Evolutionary conservation across 2,888 invertebrate species (phyloP).

Genomic region (Orchestes rusci): DNA sequence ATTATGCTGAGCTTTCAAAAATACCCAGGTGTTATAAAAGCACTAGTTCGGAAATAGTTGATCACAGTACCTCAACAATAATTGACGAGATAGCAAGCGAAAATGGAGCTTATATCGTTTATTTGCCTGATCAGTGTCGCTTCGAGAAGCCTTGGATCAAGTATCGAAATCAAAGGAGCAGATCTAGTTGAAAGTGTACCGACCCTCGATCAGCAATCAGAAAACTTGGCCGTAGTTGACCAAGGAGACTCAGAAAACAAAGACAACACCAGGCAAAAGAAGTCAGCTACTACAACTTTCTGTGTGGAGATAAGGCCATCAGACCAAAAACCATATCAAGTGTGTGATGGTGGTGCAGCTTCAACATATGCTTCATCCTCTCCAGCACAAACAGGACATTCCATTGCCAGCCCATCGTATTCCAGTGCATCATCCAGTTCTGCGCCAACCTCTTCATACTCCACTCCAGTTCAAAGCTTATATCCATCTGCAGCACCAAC

Average conservation of each 20-base stretch:
- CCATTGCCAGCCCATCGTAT: slow-evolving; percentile 4
- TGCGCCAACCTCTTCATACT: slow-evolving; percentile 6
- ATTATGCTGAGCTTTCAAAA: too few relatives aligned
- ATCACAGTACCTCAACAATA: too few relatives aligned
- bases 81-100: too few relatives aligned
- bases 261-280: slow-evolving; percentile 35
- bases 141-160: slow-evolving; percentile 6
- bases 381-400: slow-evolving; percentile 4
- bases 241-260: slow-evolving; percentile 17
- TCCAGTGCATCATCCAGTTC: slow-evolving; percentile 19
- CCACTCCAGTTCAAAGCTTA: slow-evolving; percentile 14
- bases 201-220: slow-evolving; percentile 1
- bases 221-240: slow-evolving; percentile 1
- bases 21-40: too few relatives aligned
- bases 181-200: too few relatives aligned
- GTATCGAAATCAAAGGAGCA: slow-evolving; percentile 14
- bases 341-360: slow-evolving; percentile 38
- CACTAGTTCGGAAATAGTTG: too few relatives aligned
- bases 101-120: too few relatives aligned
- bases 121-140: too few relatives aligned
- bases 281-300: slow-evolving; percentile 43
- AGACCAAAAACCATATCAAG: slow-evolving; percentile 40
- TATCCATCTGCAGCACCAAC: slow-evolving; percentile 19
- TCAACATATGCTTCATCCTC: slow-evolving; percentile 7
- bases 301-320: slow-evolving; percentile 46